Evolutionary conservation across 2,113 vertebrate species (phyloP).

Genomic region (Chrysochloris asiatica): DNA sequence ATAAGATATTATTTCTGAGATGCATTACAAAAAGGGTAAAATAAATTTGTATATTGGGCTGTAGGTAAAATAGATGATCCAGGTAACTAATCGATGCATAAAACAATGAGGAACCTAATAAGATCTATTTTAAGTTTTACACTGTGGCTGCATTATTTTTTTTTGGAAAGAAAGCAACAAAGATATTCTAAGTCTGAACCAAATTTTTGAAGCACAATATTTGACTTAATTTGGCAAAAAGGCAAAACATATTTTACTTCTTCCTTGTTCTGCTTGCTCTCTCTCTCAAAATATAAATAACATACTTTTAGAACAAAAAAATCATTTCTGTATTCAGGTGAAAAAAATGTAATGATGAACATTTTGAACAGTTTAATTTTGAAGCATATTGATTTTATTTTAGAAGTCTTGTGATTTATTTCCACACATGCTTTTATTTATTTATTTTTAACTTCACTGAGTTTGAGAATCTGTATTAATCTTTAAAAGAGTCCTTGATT

Average conservation of each 20-base stretch:
- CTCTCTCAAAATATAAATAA: not conserved
- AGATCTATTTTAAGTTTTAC: not conserved
- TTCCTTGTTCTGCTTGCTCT: too few species aligned
- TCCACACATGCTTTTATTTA: not conserved
- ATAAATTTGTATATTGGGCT: not conserved
- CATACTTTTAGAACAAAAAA: not conserved
- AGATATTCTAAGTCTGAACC: not conserved
- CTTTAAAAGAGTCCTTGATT: not conserved
- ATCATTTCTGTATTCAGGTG: not conserved
- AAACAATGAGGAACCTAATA: not conserved
- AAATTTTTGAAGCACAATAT: not conserved
- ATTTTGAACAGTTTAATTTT: conserved; percentile 18
- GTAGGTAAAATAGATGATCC: not conserved
- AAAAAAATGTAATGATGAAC: not conserved
- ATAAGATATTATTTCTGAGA: not conserved
- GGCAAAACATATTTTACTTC: not conserved
- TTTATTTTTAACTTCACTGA: not conserved
- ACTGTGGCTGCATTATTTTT: not conserved
- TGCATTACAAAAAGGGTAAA: not conserved
- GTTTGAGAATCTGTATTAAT: not conserved
- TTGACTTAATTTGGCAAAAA: not conserved
- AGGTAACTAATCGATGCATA: not conserved
- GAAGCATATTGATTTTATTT: not conserved
- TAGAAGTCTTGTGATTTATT: not conserved
- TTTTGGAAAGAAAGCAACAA: not conserved